A percentile compares a stretch with the other conserved stretches of the same genome.
These are phyloP conservation scores for Delphinus delphis DNA, from an alignment of 2,113 vertebrate genomes.

Conservation along the genomic window DNA sequence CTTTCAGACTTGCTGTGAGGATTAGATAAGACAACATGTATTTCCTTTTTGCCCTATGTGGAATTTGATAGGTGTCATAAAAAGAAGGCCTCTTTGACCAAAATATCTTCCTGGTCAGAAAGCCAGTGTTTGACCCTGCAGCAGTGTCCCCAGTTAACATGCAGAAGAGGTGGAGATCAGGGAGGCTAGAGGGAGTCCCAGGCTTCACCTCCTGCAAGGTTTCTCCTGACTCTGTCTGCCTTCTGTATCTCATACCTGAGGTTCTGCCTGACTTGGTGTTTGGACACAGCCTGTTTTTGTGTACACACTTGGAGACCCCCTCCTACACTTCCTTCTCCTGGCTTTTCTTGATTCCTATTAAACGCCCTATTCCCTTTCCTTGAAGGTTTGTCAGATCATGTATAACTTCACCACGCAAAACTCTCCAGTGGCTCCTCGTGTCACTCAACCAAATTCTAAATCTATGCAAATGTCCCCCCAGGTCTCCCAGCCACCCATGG, in stretches of 20 bases:
- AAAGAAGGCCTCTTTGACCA: neutral
- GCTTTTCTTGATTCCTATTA: neutral
- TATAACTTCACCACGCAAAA: neutral
- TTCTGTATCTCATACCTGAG: neutral
- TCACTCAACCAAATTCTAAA: neutral
- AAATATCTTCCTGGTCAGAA: neutral
- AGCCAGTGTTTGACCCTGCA: neutral
- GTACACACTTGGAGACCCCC: neutral
- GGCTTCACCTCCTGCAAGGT: neutral
- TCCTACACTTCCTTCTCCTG: neutral
- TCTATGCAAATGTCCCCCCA: neutral
- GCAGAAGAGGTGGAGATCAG: neutral
- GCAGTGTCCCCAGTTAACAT: neutral
- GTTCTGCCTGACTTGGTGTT: neutral
- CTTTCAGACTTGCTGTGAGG: slow-evolving; percentile 27
- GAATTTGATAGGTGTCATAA: neutral
- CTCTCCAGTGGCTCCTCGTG: neutral
- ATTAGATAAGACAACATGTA: neutral
- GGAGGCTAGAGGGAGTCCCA: neutral
- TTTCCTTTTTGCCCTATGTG: neutral
- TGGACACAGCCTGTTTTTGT: neutral
- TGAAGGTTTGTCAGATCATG: neutral
- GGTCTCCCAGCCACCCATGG: neutral
- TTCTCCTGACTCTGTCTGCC: neutral
- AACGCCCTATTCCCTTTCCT: neutral